phyloP scores from a whole-genome alignment of 2,888 invertebrate species.

The Zootermopsis nevadensis region DNA sequence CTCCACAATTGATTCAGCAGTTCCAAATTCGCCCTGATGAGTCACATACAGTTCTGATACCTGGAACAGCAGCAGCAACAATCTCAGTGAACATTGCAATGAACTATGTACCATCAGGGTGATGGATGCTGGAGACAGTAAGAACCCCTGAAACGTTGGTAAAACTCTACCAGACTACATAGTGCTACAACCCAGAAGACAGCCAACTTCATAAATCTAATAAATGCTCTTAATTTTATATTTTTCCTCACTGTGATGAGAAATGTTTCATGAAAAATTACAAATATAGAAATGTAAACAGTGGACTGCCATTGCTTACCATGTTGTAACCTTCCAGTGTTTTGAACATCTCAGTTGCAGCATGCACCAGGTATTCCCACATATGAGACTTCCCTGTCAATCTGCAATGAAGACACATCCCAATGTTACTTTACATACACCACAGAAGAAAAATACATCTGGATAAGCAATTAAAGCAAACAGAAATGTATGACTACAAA shows the following conservation, averaged over 20 bases:
- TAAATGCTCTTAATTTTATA: no score
- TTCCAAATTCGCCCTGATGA: conserved; percentile 76
- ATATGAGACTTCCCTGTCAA: conserved; percentile 76
- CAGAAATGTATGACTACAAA: no score
- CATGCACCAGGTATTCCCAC: conserved; percentile 81
- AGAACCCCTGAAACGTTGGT: no score
- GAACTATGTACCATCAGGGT: not conserved
- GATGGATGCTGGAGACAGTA: not conserved
- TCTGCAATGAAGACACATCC: conserved; percentile 60
- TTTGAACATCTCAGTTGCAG: conserved; percentile 80
- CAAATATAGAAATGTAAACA: not conserved
- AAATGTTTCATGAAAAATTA: no score
- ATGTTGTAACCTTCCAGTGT: conserved; percentile 76
- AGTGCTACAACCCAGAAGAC: no score
- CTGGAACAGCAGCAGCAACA: conserved; percentile 43
- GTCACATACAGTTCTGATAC: conserved; percentile 70
- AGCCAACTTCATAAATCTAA: no score
- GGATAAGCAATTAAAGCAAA: no score
- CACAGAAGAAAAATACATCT: no score
- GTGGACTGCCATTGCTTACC: no score
- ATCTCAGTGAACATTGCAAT: not conserved
- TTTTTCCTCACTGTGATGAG: no score
- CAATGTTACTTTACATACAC: not conserved
- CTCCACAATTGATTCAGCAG: conserved; percentile 78
- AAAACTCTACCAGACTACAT: no score